Evolutionary conservation across 2,113 vertebrate species (phyloP).

Genomic region (Corythornis madagascariensis): DNA sequence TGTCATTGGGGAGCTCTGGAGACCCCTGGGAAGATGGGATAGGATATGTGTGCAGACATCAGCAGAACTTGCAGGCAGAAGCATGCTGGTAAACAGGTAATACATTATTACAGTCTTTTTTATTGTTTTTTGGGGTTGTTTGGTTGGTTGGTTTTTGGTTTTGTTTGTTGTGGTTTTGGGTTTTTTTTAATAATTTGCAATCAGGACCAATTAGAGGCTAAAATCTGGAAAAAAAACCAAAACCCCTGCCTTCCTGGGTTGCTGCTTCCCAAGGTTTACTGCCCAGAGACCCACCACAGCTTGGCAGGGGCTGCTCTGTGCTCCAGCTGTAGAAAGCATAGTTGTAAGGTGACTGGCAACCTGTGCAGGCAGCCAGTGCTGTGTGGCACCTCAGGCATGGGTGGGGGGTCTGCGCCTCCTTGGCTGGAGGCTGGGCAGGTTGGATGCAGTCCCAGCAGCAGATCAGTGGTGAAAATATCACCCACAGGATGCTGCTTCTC

Average conservation of each 20-base stretch:
- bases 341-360: background rate
- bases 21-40: too few relatives aligned
- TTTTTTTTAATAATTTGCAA: background rate
- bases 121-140: too few relatives aligned
- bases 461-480: background rate
- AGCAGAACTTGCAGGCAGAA: background rate
- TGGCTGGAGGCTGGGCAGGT: fast-evolving
- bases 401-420: background rate
- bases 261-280: background rate
- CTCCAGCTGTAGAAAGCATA: fast-evolving
- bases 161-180: too few relatives aligned
- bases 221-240: background rate
- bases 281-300: background rate
- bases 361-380: background rate
- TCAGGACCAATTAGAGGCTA: background rate
- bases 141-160: too few relatives aligned
- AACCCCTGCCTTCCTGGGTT: background rate
- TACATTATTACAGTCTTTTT: too few relatives aligned
- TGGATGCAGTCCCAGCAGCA: background rate
- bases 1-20: background rate
- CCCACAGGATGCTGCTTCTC: fast-evolving
- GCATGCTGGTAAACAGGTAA: background rate
- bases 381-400: background rate
- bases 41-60: background rate
- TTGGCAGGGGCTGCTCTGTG: fast-evolving